A percentile compares a stretch with the other conserved stretches of the same genome.
Evolutionary conservation across 1,140 invertebrate species (phyloP).

Genomic region (Argopecten irradians): DNA sequence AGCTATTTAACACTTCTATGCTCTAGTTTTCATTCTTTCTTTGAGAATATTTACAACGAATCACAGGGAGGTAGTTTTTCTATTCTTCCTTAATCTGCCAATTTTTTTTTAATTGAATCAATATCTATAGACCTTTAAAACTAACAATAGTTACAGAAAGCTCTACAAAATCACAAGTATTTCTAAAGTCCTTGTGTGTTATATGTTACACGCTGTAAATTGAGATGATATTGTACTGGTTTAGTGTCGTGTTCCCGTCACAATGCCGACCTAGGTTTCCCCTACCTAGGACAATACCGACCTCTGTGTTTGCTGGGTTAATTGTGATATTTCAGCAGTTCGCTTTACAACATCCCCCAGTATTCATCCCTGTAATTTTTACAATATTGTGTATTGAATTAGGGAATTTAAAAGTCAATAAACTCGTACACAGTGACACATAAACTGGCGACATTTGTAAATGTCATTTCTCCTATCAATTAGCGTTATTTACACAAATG

Average conservation of each 20-base stretch:
- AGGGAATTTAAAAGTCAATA: neutral
- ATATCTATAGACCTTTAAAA: neutral
- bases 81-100: no score
- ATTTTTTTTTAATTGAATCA: neutral
- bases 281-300: neutral
- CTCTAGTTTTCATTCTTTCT: no score
- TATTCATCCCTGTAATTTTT: neutral
- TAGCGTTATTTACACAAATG: neutral
- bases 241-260: no score
- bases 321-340: neutral
- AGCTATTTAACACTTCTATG: no score
- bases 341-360: neutral
- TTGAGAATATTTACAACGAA: no score
- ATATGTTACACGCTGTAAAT: neutral
- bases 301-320: neutral
- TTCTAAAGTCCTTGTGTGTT: neutral
- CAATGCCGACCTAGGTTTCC: no score
- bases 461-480: neutral
- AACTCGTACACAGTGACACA: neutral
- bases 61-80: no score
- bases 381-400: neutral
- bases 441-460: conserved; percentile 15
- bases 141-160: neutral
- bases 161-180: neutral
- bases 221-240: no score